These are phyloP conservation scores for Pyralis farinalis DNA, from an alignment of 2,888 invertebrate genomes.

Conservation along the genomic window DNA sequence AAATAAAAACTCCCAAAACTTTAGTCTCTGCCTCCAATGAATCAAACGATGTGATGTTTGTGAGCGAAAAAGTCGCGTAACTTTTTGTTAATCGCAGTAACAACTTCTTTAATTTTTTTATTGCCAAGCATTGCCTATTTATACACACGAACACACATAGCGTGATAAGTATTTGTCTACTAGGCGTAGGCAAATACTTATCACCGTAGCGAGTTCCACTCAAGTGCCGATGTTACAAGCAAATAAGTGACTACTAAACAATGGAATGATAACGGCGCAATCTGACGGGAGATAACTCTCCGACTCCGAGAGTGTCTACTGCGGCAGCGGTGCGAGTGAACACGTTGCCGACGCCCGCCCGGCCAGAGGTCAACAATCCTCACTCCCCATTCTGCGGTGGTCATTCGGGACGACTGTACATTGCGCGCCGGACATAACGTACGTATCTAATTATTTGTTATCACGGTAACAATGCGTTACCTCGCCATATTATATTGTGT, in stretches of 20 bases:
- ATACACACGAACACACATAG: too few species aligned
- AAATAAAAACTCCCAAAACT: too few species aligned
- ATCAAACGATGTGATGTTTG: too few species aligned
- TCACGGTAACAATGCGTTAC: neutral
- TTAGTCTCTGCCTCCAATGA: too few species aligned
- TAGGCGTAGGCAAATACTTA: too few species aligned
- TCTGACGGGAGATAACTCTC: conserved; percentile 21
- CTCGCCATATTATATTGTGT: conserved; percentile 17
- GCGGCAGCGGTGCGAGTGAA: neutral
- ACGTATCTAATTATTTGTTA: neutral
- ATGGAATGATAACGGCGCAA: conserved; percentile 27
- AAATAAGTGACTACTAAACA: conserved; percentile 18
- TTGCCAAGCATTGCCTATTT: too few species aligned
- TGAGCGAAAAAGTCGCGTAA: too few species aligned
- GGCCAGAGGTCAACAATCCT: neutral
- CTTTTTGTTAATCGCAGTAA: too few species aligned
- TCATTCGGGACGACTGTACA: neutral
- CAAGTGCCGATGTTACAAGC: neutral
- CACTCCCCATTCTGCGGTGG: neutral
- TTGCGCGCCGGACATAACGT: neutral
- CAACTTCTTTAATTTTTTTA: too few species aligned
- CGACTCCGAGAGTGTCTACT: conserved; percentile 11
- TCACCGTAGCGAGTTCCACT: neutral
- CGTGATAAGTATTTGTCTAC: too few species aligned
- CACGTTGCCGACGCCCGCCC: neutral